These are phyloP conservation scores for Rhimphoctona megacephalus DNA, from an alignment of 2,888 invertebrate genomes.

Conservation along the genomic window DNA sequence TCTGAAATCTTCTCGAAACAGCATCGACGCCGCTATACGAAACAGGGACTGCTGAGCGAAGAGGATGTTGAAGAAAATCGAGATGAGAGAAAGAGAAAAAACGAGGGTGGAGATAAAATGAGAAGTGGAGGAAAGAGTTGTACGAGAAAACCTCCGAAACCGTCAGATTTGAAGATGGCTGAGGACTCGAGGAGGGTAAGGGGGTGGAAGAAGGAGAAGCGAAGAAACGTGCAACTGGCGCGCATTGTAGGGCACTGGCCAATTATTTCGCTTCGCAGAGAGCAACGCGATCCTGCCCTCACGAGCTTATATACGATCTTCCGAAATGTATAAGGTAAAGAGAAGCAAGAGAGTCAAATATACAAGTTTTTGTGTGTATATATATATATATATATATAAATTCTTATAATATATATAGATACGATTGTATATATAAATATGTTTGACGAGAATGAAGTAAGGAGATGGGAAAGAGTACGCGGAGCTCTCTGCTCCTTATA, in stretches of 20 bases:
- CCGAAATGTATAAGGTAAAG: conserved; percentile 26
- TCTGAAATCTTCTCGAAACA: conserved; percentile 44
- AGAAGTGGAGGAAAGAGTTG: conserved; percentile 64
- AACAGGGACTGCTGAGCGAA: neutral
- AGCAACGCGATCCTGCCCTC: conserved; percentile 65
- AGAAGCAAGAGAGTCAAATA: conserved; percentile 18
- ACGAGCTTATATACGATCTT: conserved; percentile 46
- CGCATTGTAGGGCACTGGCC: conserved; percentile 72
- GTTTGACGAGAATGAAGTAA: conserved; percentile 35
- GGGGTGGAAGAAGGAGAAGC: conserved; percentile 47
- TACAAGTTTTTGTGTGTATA: conserved; percentile 21
- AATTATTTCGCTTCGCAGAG: conserved; percentile 75
- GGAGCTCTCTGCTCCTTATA: conserved; percentile 69
- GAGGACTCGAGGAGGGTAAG: conserved; percentile 32
- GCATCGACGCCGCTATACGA: conserved; percentile 23
- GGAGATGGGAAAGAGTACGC: conserved; percentile 21
- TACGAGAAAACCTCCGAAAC: conserved; percentile 42
- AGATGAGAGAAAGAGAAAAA: conserved; percentile 30
- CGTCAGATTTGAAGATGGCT: conserved; percentile 46
- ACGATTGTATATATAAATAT: conserved; percentile 15
- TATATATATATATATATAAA: conserved; percentile 14
- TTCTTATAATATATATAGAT: conserved; percentile 24
- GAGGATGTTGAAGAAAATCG: neutral
- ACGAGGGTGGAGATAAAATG: conserved; percentile 27
- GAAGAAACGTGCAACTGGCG: conserved; percentile 60